Percentiles rank a stretch among this genome's conserved stretches.
These are phyloP conservation scores for Montipora capitata DNA, from an alignment of 92 coral and sea anemone genomes.

Conservation along the genomic window DNA sequence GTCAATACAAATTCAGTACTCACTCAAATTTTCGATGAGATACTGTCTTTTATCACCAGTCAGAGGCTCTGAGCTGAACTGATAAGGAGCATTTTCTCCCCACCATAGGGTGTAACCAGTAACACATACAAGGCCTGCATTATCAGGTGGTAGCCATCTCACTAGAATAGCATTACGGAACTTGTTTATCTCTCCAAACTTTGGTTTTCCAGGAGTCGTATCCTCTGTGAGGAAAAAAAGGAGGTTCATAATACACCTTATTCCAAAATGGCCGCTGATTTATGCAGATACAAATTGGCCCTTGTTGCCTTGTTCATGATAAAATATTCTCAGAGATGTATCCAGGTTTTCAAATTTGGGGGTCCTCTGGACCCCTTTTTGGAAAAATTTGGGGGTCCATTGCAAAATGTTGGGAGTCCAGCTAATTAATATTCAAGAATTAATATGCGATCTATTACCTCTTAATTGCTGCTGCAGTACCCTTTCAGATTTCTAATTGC, in stretches of 20 bases:
- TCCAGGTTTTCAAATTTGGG: no score
- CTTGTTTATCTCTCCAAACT: background rate
- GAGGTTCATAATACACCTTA: background rate
- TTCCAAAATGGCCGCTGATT: no score
- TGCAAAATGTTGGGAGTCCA: no score
- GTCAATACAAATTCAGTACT: constrained; percentile 27
- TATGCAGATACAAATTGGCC: no score
- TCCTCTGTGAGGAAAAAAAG: constrained; percentile 12
- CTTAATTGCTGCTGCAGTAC: no score
- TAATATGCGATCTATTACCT: no score
- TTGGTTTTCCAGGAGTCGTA: constrained; percentile 46
- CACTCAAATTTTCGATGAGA: constrained; percentile 76
- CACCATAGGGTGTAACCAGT: constrained; percentile 79
- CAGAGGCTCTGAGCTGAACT: constrained; percentile 3
- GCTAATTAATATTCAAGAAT: no score
- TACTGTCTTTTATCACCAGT: constrained; percentile 54
- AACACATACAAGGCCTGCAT: constrained; percentile 85
- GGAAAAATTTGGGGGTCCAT: no score
- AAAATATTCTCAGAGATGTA: no score
- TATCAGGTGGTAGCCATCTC: constrained; percentile 89
- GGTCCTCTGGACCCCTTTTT: no score
- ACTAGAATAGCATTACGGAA: constrained; percentile 66
- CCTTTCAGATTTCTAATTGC: no score
- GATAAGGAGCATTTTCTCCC: constrained; percentile 86
- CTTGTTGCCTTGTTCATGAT: no score